Evolutionary conservation across 2,888 invertebrate species (phyloP).

Genomic region (Spodoptera exigua): DNA sequence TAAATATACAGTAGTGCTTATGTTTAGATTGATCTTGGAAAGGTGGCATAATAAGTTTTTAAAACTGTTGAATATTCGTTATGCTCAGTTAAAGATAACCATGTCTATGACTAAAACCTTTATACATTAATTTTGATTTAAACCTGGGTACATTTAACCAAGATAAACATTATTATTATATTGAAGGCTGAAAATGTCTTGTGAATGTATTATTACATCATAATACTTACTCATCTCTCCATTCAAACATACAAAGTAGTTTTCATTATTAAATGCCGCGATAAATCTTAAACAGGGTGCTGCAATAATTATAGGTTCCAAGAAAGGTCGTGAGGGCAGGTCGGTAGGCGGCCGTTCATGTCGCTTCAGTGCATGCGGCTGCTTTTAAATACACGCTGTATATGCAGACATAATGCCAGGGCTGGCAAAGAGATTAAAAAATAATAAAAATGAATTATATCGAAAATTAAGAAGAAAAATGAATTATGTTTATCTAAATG

Average conservation of each 20-base stretch:
- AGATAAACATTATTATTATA: too few species aligned
- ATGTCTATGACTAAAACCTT: too few species aligned
- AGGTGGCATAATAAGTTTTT: too few species aligned
- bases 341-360: constrained; percentile 57
- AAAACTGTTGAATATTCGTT: too few species aligned
- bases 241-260: constrained; percentile 34
- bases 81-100: too few species aligned
- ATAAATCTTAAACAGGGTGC: constrained; percentile 57
- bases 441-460: background rate
- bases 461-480: too few species aligned
- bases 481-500: background rate
- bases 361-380: constrained; percentile 46
- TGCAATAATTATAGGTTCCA: constrained; percentile 55
- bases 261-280: constrained; percentile 26
- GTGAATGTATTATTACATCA: constrained; percentile 27
- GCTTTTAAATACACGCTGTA: constrained; percentile 36
- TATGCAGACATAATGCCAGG: constrained; percentile 43
- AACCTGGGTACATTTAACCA: too few species aligned
- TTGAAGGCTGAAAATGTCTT: constrained; percentile 2
- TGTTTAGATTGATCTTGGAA: too few species aligned
- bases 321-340: constrained; percentile 55
- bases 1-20: too few species aligned
- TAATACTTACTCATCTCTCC: constrained; percentile 24
- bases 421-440: constrained; percentile 25
- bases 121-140: too few species aligned